Percentiles rank a stretch among this genome's conserved stretches.
phyloP scores from a whole-genome alignment of 2,888 invertebrate species.

The Monopis laevigella region DNA sequence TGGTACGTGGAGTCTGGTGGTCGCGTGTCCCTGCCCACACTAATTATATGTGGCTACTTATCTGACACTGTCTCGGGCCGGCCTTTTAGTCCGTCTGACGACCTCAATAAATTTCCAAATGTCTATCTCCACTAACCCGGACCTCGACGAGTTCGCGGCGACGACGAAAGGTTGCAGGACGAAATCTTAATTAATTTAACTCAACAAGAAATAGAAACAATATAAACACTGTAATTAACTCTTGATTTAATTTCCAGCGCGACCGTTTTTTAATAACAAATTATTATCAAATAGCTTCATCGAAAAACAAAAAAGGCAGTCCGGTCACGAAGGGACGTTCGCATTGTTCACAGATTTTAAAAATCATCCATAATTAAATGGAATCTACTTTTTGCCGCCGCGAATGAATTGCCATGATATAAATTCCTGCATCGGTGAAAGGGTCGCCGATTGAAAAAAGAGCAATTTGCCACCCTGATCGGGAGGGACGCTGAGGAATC shows the following conservation, averaged over 20 bases:
- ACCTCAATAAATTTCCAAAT: conserved; percentile 54
- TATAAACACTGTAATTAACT: conserved; percentile 4
- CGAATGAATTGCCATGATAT: conserved; percentile 51
- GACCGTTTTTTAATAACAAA: conserved; percentile 4
- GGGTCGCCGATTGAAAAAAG: conserved; percentile 39
- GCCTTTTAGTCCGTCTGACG: conserved; percentile 53
- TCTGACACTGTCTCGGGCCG: conserved; percentile 44
- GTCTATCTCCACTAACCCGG: conserved; percentile 27
- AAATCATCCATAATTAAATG: conserved; percentile 66
- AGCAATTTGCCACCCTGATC: conserved; percentile 53
- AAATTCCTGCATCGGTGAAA: conserved; percentile 47
- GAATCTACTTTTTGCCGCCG: conserved; percentile 49
- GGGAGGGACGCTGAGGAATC: conserved; percentile 34
- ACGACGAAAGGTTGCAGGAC: background rate
- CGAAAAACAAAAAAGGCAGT: conserved; percentile 40
- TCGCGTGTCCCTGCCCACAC: conserved; percentile 45
- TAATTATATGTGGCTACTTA: conserved; percentile 55
- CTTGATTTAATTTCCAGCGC: background rate
- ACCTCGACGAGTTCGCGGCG: background rate
- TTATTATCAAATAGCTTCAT: conserved; percentile 56
- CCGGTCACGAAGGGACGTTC: conserved; percentile 47
- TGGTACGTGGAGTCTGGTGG: conserved; percentile 30
- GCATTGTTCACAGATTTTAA: conserved; percentile 67
- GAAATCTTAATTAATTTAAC: background rate
- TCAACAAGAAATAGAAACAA: background rate